phyloP scores from a whole-genome alignment of 2,797 vertebrate species.

The Helarctos malayanus region DNA sequence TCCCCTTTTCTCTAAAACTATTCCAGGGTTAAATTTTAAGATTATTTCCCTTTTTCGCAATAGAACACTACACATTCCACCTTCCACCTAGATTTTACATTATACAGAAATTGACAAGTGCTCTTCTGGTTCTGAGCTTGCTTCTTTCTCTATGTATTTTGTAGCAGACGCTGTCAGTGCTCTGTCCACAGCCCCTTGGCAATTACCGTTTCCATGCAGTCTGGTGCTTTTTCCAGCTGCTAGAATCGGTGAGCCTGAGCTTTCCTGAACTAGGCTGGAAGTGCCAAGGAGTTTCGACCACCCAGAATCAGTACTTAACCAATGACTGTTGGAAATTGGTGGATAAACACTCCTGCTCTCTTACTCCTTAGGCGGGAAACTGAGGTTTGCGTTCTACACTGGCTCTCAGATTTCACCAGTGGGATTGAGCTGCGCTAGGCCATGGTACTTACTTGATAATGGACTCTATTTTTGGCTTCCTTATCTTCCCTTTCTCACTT shows the following conservation, averaged over 20 bases:
- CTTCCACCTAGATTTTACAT: background rate
- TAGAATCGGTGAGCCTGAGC: background rate
- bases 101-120: background rate
- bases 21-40: conserved; percentile 56
- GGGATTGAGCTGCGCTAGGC: background rate
- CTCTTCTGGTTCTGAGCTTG: background rate
- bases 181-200: background rate
- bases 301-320: background rate
- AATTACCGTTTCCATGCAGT: accelerated
- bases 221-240: too few species aligned
- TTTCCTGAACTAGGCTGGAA: background rate
- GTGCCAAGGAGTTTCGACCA: background rate
- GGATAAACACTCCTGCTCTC: accelerated
- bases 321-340: accelerated
- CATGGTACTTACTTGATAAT: background rate
- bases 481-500: background rate
- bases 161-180: background rate
- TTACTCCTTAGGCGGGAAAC: background rate
- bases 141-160: background rate
- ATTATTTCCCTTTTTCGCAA: background rate
- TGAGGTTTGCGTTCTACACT: background rate
- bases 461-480: background rate
- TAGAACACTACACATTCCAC: background rate
- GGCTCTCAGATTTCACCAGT: background rate
- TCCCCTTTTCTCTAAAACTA: conserved; percentile 17